phyloP scores from a whole-genome alignment of 2,797 vertebrate species.

The Amphiprion clarkii region DNA sequence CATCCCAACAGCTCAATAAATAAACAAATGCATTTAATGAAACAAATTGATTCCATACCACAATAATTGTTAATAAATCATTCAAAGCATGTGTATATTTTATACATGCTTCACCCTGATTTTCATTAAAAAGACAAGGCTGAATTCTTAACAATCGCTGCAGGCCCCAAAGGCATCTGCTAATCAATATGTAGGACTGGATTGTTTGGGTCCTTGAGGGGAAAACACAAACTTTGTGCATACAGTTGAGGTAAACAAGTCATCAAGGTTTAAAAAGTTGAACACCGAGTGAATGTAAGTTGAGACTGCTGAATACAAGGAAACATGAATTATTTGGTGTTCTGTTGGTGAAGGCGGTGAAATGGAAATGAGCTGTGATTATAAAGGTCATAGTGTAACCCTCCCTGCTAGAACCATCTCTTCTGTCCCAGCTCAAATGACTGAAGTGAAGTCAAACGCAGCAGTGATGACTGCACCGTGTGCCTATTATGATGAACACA shows the following conservation, averaged over 20 bases:
- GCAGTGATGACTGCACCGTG: slow-evolving; percentile 27
- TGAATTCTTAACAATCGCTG: slow-evolving; percentile 68
- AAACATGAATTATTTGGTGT: slow-evolving; percentile 15
- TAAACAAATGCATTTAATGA: slow-evolving; percentile 80
- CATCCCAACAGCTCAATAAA: slow-evolving; percentile 77
- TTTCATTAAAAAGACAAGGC: slow-evolving; percentile 66
- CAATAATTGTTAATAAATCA: slow-evolving; percentile 84
- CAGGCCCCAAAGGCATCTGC: slow-evolving; percentile 49
- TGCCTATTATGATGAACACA: slow-evolving; percentile 42
- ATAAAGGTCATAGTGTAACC: slow-evolving; percentile 39
- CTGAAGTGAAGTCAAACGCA: slow-evolving; percentile 31
- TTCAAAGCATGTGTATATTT: slow-evolving; percentile 74
- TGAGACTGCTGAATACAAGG: neutral
- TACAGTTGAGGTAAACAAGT: slow-evolving; percentile 57
- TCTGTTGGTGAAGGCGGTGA: neutral
- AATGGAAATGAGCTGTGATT: slow-evolving; percentile 29
- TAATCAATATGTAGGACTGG: slow-evolving; percentile 76
- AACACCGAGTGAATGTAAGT: slow-evolving; percentile 23
- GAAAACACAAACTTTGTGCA: slow-evolving; percentile 47
- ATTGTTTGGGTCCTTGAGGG: slow-evolving; percentile 51
- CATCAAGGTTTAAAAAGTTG: slow-evolving; percentile 29
- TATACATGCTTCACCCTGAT: slow-evolving; percentile 69
- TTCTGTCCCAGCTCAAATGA: slow-evolving; percentile 1
- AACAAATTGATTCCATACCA: slow-evolving; percentile 79
- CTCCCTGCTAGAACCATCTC: neutral